phyloP scores from a whole-genome alignment of 2,113 vertebrate species.

The Myotis yumanensis region DNA sequence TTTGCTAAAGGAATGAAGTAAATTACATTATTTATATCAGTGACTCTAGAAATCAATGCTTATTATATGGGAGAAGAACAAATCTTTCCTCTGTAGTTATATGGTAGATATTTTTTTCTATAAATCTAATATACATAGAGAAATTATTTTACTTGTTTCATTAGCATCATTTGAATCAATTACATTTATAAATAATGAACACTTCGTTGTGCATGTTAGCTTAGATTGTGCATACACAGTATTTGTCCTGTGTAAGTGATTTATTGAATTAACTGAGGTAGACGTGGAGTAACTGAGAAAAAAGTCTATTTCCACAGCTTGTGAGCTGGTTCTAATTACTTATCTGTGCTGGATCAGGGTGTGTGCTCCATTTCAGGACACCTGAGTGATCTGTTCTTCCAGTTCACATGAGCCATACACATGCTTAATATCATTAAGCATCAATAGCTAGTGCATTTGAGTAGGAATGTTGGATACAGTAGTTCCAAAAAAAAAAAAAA shows the following conservation, averaged over 20 bases:
- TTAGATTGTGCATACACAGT: background rate
- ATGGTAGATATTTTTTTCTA: background rate
- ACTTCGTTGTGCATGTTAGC: background rate
- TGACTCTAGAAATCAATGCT: background rate
- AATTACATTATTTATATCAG: background rate
- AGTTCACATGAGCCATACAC: background rate
- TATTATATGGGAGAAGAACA: background rate
- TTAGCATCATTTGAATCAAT: background rate
- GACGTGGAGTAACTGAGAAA: background rate
- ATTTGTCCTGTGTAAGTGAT: background rate
- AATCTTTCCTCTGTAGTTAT: background rate
- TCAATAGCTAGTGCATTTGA: conserved; percentile 26
- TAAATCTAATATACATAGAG: background rate
- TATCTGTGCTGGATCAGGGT: background rate
- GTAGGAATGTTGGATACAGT: background rate
- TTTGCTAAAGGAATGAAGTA: background rate
- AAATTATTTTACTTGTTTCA: background rate
- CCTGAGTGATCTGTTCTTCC: background rate
- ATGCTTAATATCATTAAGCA: background rate
- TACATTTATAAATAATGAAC: background rate
- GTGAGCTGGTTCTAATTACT: background rate
- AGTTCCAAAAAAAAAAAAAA: background rate
- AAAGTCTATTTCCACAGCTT: background rate
- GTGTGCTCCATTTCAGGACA: background rate
- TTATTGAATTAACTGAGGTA: background rate